These are phyloP conservation scores for Tangachromis dhanisi DNA, from an alignment of 2,113 vertebrate genomes.

Conservation along the genomic window DNA sequence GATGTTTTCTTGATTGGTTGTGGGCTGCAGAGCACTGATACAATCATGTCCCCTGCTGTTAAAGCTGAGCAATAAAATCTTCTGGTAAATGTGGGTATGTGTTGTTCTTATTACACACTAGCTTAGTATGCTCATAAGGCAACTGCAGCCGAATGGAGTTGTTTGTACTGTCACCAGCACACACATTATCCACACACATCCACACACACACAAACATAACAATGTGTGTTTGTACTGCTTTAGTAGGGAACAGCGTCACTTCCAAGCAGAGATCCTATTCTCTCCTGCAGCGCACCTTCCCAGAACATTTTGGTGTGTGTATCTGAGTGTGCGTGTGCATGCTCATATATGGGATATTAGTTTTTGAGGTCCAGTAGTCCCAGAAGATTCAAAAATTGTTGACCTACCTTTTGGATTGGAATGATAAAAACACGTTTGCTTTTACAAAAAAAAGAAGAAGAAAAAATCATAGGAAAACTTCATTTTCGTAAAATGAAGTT, in stretches of 20 bases:
- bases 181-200: not conserved
- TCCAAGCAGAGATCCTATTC: conserved; percentile 55
- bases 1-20: not conserved
- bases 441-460: not conserved
- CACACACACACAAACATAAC: conserved; percentile 19
- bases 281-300: conserved; percentile 55
- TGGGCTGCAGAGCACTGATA: not conserved
- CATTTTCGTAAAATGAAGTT: not conserved
- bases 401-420: not conserved
- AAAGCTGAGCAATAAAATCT: not conserved
- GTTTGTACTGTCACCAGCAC: conserved; percentile 48
- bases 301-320: conserved; percentile 43
- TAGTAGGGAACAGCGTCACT: conserved; percentile 48
- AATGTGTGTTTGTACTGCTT: conserved; percentile 52
- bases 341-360: not conserved
- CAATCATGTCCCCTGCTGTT: not conserved
- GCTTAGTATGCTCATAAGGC: conserved; percentile 29
- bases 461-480: not conserved
- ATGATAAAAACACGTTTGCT: not conserved
- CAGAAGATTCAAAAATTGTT: not conserved
- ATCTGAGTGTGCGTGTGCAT: not conserved
- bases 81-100: not conserved
- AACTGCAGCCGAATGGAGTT: conserved; percentile 15
- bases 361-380: not conserved
- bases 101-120: conserved; percentile 14